Conservation (phyloP, 2,797 vertebrate species). For the Sandelia bainsii region DNA sequence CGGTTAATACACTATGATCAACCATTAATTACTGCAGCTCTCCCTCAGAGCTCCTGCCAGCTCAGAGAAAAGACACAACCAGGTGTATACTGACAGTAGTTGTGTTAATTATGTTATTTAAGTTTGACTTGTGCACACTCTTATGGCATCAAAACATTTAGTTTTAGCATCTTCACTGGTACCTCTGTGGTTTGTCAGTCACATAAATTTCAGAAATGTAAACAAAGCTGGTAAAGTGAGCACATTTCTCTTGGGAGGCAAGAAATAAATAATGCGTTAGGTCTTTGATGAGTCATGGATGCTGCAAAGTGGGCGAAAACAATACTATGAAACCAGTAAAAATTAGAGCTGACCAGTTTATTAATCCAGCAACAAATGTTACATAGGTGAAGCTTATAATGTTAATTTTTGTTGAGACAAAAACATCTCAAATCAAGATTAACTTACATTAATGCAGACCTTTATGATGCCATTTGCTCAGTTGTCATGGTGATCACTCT, state of each 20-base stretch:
- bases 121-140: neutral
- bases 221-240: neutral
- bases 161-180: neutral
- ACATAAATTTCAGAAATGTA: neutral
- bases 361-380: neutral
- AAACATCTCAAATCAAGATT: neutral
- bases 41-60: conserved; percentile 44
- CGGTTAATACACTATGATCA: conserved; percentile 62
- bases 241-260: neutral
- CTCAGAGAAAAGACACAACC: conserved; percentile 17
- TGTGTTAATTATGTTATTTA: neutral
- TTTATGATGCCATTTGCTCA: neutral
- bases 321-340: neutral
- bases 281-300: neutral
- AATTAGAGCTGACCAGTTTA: no score
- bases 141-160: neutral
- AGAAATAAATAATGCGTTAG: neutral
- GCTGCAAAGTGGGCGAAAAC: neutral
- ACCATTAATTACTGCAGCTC: conserved; percentile 66
- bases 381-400: neutral
- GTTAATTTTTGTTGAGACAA: neutral
- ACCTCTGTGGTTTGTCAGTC: neutral
- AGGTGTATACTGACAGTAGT: conserved; percentile 3
- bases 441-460: neutral
- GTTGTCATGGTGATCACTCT: conserved; percentile 4